A percentile compares a stretch with the other conserved stretches of the same genome.
phyloP scores from a whole-genome alignment of 2,888 invertebrate genomes.

The Nomada goodeniana region DNA sequence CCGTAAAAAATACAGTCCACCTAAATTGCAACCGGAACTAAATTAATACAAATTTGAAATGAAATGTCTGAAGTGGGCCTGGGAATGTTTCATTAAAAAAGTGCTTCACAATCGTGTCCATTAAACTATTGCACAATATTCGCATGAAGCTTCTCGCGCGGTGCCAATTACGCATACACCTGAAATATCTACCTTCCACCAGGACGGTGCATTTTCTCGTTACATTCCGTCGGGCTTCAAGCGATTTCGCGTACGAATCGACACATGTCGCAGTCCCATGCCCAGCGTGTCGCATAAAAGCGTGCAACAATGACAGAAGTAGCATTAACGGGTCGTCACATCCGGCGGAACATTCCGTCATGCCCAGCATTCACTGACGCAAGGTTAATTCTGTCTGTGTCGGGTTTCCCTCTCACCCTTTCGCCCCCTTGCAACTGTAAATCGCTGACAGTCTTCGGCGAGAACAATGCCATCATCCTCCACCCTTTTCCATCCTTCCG shows the following conservation, averaged over 20 bases:
- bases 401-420: background rate
- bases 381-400: constrained; percentile 47
- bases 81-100: background rate
- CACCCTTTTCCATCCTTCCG: background rate
- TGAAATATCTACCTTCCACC: background rate
- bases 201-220: constrained; percentile 15
- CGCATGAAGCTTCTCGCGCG: no score
- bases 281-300: constrained; percentile 14
- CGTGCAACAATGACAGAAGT: constrained; percentile 36
- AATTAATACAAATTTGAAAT: no score
- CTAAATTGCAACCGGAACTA: no score
- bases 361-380: constrained; percentile 33
- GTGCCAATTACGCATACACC: no score
- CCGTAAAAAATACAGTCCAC: no score
- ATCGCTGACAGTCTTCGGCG: constrained; percentile 44
- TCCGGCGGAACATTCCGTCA: constrained; percentile 36
- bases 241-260: constrained; percentile 32
- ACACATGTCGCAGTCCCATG: constrained; percentile 26
- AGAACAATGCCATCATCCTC: constrained; percentile 32
- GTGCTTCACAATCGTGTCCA: no score
- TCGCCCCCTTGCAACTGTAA: constrained; percentile 24
- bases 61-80: background rate
- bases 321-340: constrained; percentile 44
- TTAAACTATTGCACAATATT: no score
- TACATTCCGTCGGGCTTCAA: constrained; percentile 6